Conservation (phyloP, 2,797 vertebrate genomes). For the Melanogrammus aeglefinus region DNA sequence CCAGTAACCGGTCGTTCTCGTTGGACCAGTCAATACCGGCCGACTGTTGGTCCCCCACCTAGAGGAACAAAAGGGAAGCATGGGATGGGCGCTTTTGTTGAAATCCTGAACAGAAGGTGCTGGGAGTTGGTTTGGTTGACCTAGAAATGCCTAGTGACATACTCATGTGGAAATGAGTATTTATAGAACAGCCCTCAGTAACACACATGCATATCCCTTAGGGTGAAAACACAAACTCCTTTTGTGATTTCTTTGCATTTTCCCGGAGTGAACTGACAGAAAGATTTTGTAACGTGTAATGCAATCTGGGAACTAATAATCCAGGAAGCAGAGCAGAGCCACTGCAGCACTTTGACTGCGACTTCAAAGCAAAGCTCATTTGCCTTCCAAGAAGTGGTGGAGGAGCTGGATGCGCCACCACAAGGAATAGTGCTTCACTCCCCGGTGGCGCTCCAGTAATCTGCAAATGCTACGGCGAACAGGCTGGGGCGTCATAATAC, state of each 20-base stretch:
- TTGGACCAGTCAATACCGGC: constrained; percentile 97
- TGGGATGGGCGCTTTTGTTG: neutral
- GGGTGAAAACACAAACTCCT: neutral
- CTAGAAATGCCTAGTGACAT: neutral
- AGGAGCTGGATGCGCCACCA: constrained; percentile 9
- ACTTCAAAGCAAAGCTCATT: constrained; percentile 45
- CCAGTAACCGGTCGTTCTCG: constrained; percentile 93
- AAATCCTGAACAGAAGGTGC: neutral
- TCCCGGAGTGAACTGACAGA: neutral
- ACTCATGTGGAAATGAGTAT: neutral
- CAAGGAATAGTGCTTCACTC: constrained; percentile 25
- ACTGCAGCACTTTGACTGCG: constrained; percentile 23
- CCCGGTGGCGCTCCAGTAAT: constrained; percentile 24
- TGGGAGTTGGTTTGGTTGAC: too few relatives aligned
- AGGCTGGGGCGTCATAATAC: constrained; percentile 9
- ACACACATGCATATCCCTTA: neutral
- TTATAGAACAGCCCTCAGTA: neutral
- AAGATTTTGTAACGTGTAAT: neutral
- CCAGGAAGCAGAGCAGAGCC: constrained; percentile 23
- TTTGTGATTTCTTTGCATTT: neutral
- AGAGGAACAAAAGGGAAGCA: constrained; percentile 1
- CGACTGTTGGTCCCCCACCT: constrained; percentile 91
- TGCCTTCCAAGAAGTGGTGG: constrained; percentile 39
- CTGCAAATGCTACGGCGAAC: constrained; percentile 28
- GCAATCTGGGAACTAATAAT: constrained; percentile 29